Evolutionary conservation across 2,797 vertebrate species (phyloP), one percentile per base, ranked within the genome.

Genomic region (Melanotaenia nigrans): DNA sequence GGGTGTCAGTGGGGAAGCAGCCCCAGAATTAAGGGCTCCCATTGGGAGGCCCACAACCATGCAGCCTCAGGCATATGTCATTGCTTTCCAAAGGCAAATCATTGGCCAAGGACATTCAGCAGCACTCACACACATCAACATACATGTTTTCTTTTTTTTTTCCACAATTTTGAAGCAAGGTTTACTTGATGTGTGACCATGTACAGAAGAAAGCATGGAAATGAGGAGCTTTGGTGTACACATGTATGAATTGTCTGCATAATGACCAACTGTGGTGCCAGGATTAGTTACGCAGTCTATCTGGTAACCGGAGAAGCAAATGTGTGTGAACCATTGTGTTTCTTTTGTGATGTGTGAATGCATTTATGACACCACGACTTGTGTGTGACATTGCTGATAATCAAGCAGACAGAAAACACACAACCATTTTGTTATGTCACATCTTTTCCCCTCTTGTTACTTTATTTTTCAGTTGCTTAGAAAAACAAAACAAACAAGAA

Each of bases 401-500:
- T 66, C n/a, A 40, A 79, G 20, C 6, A 73, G 32, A 81, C 65
- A 65, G 28, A 76, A 65, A 64, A 49, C 69, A 80, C 61, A 65
- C n/a, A 75, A 65, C 73, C 62, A 57, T 76, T 82, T 75, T 87
- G 60, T 70, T 66, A 66, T 72, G 74, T 77, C 22, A 24, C 11
- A 53, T 55, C 16, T 30, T 55, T 30, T 13, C 28, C 7, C 2
- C 81, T 68, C 73, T 67, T 64, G 83, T 91, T 90, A 88, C 83
- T 94, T 94, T 93, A 93, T 94, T 94, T 91, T 93, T 90, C 85
- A 89, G 80, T 86, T 87, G 86, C 87, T 91, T 90, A 88, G 85
- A 92, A 90, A 91, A 92, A 86, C 58, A 86, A 85, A 85, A 87
- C 83, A 85, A 59, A 87, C 79, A 69, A 60, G 82, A 80, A 84